phyloP scores from a whole-genome alignment of 2,797 vertebrate genomes.

The Rallus crepitans region DNA sequence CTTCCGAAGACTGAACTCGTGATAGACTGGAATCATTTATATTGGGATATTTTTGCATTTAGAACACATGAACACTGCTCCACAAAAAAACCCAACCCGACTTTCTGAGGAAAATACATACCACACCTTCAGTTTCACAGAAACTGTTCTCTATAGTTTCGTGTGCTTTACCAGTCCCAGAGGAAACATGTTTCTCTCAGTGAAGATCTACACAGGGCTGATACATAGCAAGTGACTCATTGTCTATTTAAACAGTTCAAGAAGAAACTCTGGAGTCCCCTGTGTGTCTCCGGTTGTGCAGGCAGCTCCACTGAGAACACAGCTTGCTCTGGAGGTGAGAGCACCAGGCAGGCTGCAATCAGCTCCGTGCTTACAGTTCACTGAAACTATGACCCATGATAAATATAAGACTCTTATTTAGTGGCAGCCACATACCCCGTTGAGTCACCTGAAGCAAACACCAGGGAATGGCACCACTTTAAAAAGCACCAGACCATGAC shows the following conservation, averaged over 20 bases:
- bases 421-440: background rate
- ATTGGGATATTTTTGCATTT: background rate
- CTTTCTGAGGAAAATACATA: background rate
- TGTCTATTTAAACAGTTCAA: background rate
- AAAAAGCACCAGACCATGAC: background rate
- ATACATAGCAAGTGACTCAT: background rate
- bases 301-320: background rate
- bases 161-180: rapidly evolving
- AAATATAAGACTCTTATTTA: background rate
- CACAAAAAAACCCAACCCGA: background rate
- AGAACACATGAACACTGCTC: rapidly evolving
- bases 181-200: background rate
- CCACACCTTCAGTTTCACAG: background rate
- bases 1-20: background rate
- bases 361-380: background rate
- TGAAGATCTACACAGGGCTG: background rate
- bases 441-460: constrained; percentile 19
- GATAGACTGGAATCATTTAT: background rate
- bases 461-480: background rate
- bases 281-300: background rate
- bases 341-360: background rate
- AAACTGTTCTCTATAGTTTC: background rate
- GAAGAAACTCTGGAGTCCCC: background rate
- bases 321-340: background rate
- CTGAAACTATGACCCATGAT: background rate